phyloP scores from a whole-genome alignment of 2,797 vertebrate species.

The Lateolabrax maculatus region DNA sequence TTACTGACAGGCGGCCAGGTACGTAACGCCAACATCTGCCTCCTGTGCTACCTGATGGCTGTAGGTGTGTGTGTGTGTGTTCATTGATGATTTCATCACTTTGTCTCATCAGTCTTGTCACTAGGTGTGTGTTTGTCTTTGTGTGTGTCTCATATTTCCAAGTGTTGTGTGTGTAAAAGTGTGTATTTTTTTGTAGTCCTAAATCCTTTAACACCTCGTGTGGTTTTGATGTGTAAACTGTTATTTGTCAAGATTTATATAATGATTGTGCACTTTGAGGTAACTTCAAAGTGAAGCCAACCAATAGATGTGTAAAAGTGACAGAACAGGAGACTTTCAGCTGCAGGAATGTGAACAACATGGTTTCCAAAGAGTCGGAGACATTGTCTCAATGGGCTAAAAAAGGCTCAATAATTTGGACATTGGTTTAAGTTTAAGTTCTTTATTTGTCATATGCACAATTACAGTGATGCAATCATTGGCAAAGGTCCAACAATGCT shows the following conservation, averaged over 20 bases:
- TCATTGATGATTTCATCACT: constrained; percentile 21
- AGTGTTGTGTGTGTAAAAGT: too few relatives aligned
- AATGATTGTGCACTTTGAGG: background rate
- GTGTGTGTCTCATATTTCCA: background rate
- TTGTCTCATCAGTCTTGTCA: constrained; percentile 26
- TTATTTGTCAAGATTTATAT: background rate
- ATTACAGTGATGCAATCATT: too few relatives aligned
- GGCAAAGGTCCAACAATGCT: too few relatives aligned
- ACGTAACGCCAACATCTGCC: constrained; percentile 18
- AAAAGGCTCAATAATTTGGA: background rate
- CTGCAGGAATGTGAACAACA: background rate
- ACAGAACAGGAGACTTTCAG: background rate
- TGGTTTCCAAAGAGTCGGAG: background rate
- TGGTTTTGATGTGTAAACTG: background rate
- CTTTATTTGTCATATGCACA: too few relatives aligned
- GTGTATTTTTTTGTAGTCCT: background rate
- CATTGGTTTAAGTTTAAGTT: too few relatives aligned
- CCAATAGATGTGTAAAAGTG: background rate
- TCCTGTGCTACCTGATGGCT: constrained; percentile 19
- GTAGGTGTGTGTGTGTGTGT: constrained; percentile 19
- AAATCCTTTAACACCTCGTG: too few relatives aligned
- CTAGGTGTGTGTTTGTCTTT: background rate
- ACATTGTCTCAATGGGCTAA: too few relatives aligned
- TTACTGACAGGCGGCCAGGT: constrained; percentile 28
- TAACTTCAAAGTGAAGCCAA: background rate